Conservation (phyloP, 2,113 vertebrate genomes). For the Nyctibius bracteatus region DNA sequence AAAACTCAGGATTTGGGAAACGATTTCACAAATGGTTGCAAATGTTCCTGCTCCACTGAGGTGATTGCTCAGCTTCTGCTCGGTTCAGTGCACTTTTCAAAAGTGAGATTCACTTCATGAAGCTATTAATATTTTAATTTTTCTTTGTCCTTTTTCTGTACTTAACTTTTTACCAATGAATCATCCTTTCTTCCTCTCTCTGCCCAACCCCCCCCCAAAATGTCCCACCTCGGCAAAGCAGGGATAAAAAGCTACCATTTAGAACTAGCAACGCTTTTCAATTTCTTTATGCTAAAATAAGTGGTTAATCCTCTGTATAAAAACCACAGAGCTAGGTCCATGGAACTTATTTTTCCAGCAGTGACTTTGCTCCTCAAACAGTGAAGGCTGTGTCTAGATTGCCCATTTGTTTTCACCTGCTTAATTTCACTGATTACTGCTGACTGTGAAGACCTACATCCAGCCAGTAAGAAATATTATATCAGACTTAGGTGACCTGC, state of each 20-base stretch:
- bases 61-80: neutral
- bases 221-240: neutral
- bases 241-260: neutral
- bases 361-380: neutral
- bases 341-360: neutral
- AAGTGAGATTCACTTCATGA: neutral
- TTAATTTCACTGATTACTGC: neutral
- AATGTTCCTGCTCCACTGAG: neutral
- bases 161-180: neutral
- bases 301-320: neutral
- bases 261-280: neutral
- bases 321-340: neutral
- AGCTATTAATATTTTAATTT: neutral
- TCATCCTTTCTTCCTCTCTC: neutral
- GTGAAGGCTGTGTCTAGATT: neutral
- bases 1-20: neutral
- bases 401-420: neutral
- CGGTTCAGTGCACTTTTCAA: neutral
- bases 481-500: neutral
- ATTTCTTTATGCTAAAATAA: neutral
- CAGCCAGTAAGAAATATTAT: neutral
- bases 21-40: neutral
- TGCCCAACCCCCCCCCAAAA: rapidly evolving
- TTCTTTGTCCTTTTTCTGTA: neutral
- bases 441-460: neutral